Evolutionary conservation across 2,888 invertebrate species (phyloP).

Genomic region (Hirtodrosophila cameraria): DNA sequence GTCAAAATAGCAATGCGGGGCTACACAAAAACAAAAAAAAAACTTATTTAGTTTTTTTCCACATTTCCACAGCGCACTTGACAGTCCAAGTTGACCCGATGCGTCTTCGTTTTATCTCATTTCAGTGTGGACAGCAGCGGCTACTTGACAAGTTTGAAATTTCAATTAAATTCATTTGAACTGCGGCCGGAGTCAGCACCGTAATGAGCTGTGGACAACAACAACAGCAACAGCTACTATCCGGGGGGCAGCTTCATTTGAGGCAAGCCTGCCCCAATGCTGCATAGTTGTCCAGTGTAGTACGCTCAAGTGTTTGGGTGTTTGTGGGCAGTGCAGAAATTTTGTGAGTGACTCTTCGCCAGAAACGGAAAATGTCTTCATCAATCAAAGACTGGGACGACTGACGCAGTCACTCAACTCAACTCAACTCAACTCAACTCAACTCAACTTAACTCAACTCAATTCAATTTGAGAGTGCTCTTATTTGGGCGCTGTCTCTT

Average conservation of each 20-base stretch:
- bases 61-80: constrained; percentile 70
- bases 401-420: constrained; percentile 68
- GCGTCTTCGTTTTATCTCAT: constrained; percentile 63
- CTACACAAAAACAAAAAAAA: constrained; percentile 39
- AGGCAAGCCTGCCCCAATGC: constrained; percentile 2
- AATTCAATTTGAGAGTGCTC: constrained; percentile 40
- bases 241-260: constrained; percentile 31
- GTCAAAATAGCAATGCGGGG: constrained; percentile 69
- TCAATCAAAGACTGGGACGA: constrained; percentile 68
- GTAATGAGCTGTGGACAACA: constrained; percentile 66
- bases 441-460: constrained; percentile 18
- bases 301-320: not conserved
- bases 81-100: constrained; percentile 35
- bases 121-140: constrained; percentile 28
- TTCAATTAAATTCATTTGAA: constrained; percentile 81
- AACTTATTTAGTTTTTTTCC: constrained; percentile 70
- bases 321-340: constrained; percentile 54
- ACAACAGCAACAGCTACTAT: constrained; percentile 33
- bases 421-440: constrained; percentile 53
- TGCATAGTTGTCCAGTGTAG: constrained; percentile 26
- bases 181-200: constrained; percentile 64
- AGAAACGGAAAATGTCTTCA: constrained; percentile 74
- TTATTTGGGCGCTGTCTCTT: constrained; percentile 10
- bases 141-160: constrained; percentile 79
- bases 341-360: constrained; percentile 36